Conservation (phyloP, 2,797 vertebrate species). For the Ctenochaetus hawaiiensis region DNA sequence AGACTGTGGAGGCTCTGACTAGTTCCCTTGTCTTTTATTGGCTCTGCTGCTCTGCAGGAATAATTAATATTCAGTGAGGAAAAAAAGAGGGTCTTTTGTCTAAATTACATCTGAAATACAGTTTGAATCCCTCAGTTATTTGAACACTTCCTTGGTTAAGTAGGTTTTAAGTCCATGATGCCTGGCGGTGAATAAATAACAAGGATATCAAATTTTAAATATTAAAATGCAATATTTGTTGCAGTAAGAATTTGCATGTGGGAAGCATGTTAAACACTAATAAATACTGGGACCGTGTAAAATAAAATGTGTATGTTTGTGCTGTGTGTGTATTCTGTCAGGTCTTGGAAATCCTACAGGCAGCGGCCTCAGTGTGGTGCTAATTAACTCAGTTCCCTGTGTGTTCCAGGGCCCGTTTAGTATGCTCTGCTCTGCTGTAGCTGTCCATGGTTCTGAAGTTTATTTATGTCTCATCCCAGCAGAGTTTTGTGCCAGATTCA, state of each 20-base stretch:
- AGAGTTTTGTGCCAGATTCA: slow-evolving; percentile 61
- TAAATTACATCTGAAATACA: slow-evolving; percentile 19
- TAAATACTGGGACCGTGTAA: not conserved
- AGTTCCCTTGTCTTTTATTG: slow-evolving; percentile 16
- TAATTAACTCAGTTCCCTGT: slow-evolving; percentile 72
- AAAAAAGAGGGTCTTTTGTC: not conserved
- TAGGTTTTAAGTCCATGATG: not conserved
- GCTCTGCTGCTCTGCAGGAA: slow-evolving; percentile 8
- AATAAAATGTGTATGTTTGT: not conserved
- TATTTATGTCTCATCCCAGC: slow-evolving; percentile 68
- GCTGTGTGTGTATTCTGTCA: slow-evolving; percentile 1
- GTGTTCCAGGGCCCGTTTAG: slow-evolving; percentile 58
- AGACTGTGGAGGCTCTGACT: slow-evolving; percentile 11
- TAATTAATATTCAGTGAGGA: slow-evolving; percentile 29
- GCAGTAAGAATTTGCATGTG: not conserved
- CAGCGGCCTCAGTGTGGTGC: slow-evolving; percentile 54
- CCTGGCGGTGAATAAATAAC: not conserved
- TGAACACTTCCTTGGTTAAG: not conserved
- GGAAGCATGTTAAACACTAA: not conserved
- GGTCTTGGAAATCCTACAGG: slow-evolving; percentile 33
- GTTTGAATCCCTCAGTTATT: not conserved
- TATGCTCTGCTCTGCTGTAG: slow-evolving; percentile 55
- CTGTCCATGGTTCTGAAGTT: slow-evolving; percentile 66
- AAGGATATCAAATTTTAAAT: not conserved
- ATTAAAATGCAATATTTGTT: not conserved